These are phyloP conservation scores for Epinotia demarniana DNA, from an alignment of 2,888 invertebrate species.

Conservation along the genomic window DNA sequence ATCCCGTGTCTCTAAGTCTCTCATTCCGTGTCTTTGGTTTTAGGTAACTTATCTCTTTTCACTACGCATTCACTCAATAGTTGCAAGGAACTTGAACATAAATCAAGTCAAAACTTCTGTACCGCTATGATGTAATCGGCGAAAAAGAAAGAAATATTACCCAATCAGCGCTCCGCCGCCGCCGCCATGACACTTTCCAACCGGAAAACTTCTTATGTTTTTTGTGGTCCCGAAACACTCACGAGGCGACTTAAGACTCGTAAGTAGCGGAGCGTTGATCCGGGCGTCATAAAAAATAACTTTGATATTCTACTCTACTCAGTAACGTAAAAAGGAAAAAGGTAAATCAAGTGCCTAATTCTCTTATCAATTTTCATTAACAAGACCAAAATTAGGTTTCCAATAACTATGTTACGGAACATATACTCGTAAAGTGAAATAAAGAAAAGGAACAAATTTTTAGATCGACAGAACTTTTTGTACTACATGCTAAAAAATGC, in stretches of 20 bases:
- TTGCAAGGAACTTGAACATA: constrained; percentile 32
- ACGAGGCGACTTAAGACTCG: constrained; percentile 61
- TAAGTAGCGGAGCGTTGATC: constrained; percentile 55
- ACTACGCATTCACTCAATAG: constrained; percentile 16
- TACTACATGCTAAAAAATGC: background rate
- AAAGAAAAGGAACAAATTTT: background rate
- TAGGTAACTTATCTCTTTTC: background rate
- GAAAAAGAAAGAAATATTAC: constrained; percentile 57
- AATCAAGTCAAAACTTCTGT: constrained; percentile 41
- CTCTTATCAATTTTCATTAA: too few species aligned
- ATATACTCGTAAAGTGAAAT: background rate
- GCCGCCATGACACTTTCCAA: constrained; percentile 71
- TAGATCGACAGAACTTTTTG: background rate
- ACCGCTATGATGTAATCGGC: constrained; percentile 36
- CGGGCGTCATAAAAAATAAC: too few species aligned
- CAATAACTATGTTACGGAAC: too few species aligned
- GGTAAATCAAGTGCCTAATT: too few species aligned
- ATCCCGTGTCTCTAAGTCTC: background rate
- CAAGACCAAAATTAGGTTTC: too few species aligned
- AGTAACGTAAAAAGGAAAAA: too few species aligned
- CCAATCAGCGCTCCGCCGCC: constrained; percentile 56
- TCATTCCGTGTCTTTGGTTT: too few species aligned
- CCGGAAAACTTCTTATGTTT: constrained; percentile 71
- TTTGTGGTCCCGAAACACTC: constrained; percentile 55
- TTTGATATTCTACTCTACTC: too few species aligned